Evolutionary conservation across 2,113 vertebrate genomes (phyloP), one percentile per base, ranked within the genome.

Genomic region (Hypomesus transpacificus): DNA sequence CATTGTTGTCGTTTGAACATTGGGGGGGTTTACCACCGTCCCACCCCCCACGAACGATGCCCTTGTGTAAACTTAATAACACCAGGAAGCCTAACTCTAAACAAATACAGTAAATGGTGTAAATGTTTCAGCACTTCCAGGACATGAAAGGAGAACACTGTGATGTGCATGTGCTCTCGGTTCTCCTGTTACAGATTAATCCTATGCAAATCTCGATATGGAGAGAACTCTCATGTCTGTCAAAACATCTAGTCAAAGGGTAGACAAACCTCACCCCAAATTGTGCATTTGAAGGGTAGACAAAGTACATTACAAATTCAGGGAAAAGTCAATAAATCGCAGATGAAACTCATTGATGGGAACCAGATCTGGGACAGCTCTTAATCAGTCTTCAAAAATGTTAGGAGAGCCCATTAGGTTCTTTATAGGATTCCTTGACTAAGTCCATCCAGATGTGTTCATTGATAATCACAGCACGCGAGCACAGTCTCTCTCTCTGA

Each of bases 371-470:
- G 66, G 88, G 88, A 85, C 70, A 11, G 72, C 82, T 88, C 79
- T 84, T 89, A 88, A 90, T 90, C 86, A 89, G 84, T 82, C 88
- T 79, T 85, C 83, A 80, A 78, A 89, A 89, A 89, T 87, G 84
- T 86, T 87, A 72, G 75, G 80, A 70, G 82, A 87, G 84, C 87
- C 85, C 68, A 87, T 91, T 91, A 90, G 78, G 78, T 79, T 71
- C 77, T 90, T 91, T 89, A 91, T 89, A 88, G 86, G 85, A 88
- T 88, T 90, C 87, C 75, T 84, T 75, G 70, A 77, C 87, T 90
- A 91, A 91, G 78, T 78, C 76, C 70, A 80, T 85, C 89, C 90
- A 92, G 90, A 90, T 92, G 91, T 91, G 74, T 75, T 67, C 75
- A 77, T 77, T 87, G 87, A 86, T 89, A 88, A 90, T 86, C 84